Evolutionary conservation across 2,113 vertebrate genomes (phyloP), one percentile per base, ranked within the genome.

Genomic region (Malaclemys terrapin): DNA sequence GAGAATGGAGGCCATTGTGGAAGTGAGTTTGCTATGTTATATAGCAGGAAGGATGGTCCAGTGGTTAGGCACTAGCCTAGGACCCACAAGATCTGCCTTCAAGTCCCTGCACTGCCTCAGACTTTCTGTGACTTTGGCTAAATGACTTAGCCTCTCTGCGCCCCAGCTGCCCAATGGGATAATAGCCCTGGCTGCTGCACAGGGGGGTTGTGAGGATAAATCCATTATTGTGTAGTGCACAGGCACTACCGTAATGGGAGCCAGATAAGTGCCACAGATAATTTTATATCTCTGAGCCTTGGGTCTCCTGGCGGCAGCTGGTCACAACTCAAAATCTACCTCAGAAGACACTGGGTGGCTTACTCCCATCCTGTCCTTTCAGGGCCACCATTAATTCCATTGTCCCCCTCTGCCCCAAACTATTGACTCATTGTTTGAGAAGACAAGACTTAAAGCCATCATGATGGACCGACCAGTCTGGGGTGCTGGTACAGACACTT

Each of bases 171-270:
- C n/a, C 47, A 5, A 0, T 49, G 17, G 85, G 76, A 86, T 22
- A 89, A 47, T 59, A 91, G 11, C 12, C 20, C 1, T 88, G 47
- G 1, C 0, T 85, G 35, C 62, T 53, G 38, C 50, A 27, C 22
- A 57, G 47, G 56, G 19, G 3, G 12, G 11, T 49, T 79, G 54
- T 80, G 78, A 84, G 56, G 75, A 10, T 78, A 81, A 93, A 86
- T 86, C 65, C 24, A 17, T 72, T 22, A 22, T 59, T 0, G 0
- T 35, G 16, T 75, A n/a, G 35, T 35, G 29, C 24, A 82, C 38
- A 14, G 16, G 59, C 29, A n/a, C 16, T 82, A n/a, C 65, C 8
- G 5, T 38, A 19, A 72, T 9, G 19, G n/a, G 19, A 16, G 19
- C n/a, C 19, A 72, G 65, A 11, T 38, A 72, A 72, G n/a, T 72